Base-by-base conservation (phyloP, 2,797 vertebrate genomes). In the Echeneis naucrates region DNA sequence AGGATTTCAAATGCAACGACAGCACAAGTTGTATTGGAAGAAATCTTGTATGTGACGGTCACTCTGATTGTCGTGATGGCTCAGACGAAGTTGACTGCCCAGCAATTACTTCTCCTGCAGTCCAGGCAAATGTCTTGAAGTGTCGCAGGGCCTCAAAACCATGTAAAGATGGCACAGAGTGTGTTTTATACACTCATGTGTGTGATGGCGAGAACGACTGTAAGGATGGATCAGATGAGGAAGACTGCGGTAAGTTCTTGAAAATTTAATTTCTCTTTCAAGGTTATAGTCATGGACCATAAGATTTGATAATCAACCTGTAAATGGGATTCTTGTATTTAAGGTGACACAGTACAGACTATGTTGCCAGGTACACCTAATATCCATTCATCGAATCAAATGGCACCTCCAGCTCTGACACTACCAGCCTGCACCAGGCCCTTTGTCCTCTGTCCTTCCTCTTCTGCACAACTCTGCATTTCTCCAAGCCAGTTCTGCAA, bases 201-300 rank as follows among this genome's bases (percentile, higher is more conserved):
- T 97, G 96, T 44, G 95, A 98, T 19, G 96, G 96, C 3, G 94
- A 96, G 45, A 70, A 37, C 0, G 96, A 97, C 89, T 97, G 96
- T 62, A 55, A 1, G 1, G 96, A 97, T 42, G 95, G 94, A 35
- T 97, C 95, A 0, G 96, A 98, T 72, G 96, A 98, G 84, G 77
- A 92, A 0, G 83, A 67, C 26, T 97, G 95, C 19, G 63, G 90
- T 66, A 68, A 85, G 83, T 69, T 44, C 42, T 10, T 0, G 8
- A 8, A 24, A 5, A 44, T 19, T 23, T 33, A 26, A 3, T 51
- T 4, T 26, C 21, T 27, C 13, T 30, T n/a, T 23, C 11, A 1
- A 10, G 0, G 42, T 51, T 33, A 23, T 30, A 2, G 2, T 17
- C 12, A 32, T 33, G 9, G 23, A 14, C 17, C 19, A 6, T 50